These are phyloP conservation scores for Ectobius pallidus DNA, from an alignment of 2,888 invertebrate genomes.

Conservation along the genomic window DNA sequence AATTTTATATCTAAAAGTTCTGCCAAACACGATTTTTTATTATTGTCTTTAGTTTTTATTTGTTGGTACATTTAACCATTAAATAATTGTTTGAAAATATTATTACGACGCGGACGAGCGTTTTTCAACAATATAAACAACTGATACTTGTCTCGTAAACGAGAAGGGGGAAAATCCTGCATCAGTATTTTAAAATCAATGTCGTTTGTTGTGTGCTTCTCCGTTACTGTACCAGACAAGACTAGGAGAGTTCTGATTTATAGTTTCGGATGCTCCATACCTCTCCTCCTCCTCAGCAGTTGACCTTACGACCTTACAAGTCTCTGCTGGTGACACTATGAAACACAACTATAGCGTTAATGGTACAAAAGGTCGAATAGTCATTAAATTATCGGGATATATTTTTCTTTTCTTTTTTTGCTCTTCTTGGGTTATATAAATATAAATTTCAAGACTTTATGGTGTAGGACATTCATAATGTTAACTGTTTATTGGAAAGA, in stretches of 20 bases:
- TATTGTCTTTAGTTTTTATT: too few relatives aligned
- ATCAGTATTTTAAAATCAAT: constrained; percentile 6
- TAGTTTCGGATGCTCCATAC: constrained; percentile 7
- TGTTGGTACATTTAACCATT: too few relatives aligned
- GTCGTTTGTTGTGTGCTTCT: constrained; percentile 4
- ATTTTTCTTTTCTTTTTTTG: background rate
- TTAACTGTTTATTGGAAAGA: too few relatives aligned
- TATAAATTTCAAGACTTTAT: too few relatives aligned
- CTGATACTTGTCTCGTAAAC: too few relatives aligned
- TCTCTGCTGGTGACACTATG: background rate
- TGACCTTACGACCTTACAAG: background rate
- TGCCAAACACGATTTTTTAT: too few relatives aligned
- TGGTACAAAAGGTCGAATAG: constrained; percentile 3
- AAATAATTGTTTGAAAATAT: too few relatives aligned
- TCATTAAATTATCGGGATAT: background rate
- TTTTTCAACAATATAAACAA: too few relatives aligned
- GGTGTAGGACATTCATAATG: too few relatives aligned
- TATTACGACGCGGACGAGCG: too few relatives aligned
- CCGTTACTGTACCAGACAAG: background rate
- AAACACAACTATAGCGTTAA: constrained; percentile 5
- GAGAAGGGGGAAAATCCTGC: too few relatives aligned
- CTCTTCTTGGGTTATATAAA: background rate
- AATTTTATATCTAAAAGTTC: too few relatives aligned
- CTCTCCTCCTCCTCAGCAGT: background rate
- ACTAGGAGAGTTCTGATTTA: background rate